Conservation (phyloP, 2,797 vertebrate species). For the Coccyzus lansbergi region DNA sequence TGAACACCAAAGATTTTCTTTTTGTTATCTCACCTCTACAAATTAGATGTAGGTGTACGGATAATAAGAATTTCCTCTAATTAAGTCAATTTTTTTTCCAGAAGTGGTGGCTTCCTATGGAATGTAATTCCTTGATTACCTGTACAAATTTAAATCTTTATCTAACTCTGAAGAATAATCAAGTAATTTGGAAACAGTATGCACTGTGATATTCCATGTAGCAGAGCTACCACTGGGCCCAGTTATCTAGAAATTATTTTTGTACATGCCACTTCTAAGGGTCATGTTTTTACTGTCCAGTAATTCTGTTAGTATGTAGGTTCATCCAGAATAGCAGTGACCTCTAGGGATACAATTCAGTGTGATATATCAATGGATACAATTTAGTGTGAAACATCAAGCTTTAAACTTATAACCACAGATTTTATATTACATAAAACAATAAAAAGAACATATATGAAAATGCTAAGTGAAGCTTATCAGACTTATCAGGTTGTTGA, state of each 20-base stretch:
- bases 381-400: neutral
- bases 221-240: neutral
- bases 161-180: constrained; percentile 49
- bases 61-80: constrained; percentile 17
- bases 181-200: constrained; percentile 10
- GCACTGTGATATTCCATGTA: neutral
- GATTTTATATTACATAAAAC: neutral
- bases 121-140: constrained; percentile 54
- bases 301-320: neutral
- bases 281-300: neutral
- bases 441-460: neutral
- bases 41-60: neutral
- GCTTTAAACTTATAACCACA: neutral
- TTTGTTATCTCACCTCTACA: constrained; percentile 41
- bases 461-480: neutral
- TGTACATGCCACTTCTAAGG: neutral
- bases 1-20: neutral
- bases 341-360: constrained; percentile 24
- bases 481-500: neutral
- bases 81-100: neutral
- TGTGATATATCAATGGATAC: constrained; percentile 18
- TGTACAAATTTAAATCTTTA: constrained; percentile 44
- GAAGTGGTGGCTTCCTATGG: neutral
- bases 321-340: constrained; percentile 51
- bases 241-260: constrained; percentile 53